phyloP scores from a whole-genome alignment of 2,888 invertebrate species.

The Zygogramma bicolorata region DNA sequence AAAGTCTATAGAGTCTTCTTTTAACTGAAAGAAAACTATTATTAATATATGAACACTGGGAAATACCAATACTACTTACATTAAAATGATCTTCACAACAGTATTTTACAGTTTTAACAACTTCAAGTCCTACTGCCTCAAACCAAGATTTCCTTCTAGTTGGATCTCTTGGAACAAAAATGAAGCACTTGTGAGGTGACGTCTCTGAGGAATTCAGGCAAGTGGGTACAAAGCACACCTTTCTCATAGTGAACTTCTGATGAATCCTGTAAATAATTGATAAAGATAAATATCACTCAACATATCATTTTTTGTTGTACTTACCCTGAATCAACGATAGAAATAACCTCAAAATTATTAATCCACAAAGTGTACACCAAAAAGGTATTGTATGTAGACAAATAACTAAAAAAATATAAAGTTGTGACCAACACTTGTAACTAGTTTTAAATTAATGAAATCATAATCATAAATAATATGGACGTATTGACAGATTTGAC shows the following conservation, averaged over 20 bases:
- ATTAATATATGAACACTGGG: not conserved
- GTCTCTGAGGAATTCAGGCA: not conserved
- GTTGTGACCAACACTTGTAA: not conserved
- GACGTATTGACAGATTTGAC: no score
- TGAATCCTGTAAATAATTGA: not conserved
- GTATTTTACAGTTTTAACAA: constrained; percentile 6
- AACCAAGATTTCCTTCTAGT: not conserved
- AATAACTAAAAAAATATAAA: not conserved
- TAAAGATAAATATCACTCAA: constrained; percentile 4
- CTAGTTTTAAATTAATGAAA: not conserved
- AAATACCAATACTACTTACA: constrained; percentile 1
- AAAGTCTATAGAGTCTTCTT: constrained; percentile 1
- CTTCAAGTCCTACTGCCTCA: constrained; percentile 2
- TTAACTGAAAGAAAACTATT: not conserved
- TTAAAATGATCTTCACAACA: not conserved
- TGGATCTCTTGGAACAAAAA: constrained; percentile 5
- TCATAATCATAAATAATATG: no score
- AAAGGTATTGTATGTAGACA: not conserved
- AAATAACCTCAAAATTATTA: not conserved
- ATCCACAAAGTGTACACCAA: not conserved
- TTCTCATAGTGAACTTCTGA: not conserved
- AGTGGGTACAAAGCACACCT: not conserved
- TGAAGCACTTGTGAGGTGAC: not conserved
- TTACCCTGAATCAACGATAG: not conserved
- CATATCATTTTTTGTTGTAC: not conserved